Conservation (phyloP, 2,113 vertebrate genomes). For the Plecotus auritus region DNA sequence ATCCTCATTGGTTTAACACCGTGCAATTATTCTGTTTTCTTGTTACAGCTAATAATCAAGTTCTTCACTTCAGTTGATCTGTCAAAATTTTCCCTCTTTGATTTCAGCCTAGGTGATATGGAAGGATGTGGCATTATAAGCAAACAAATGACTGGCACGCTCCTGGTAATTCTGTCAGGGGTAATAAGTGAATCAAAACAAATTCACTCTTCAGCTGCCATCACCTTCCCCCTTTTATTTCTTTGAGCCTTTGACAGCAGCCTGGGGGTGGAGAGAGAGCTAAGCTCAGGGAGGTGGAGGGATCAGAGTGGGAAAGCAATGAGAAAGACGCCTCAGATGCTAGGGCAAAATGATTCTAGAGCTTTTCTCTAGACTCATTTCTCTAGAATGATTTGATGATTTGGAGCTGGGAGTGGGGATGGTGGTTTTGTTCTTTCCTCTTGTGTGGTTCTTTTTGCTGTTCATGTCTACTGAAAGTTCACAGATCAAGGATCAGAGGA, state of each 20-base stretch:
- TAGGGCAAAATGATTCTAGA: background rate
- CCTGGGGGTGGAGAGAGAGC: background rate
- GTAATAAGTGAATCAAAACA: background rate
- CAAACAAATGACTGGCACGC: conserved; percentile 31
- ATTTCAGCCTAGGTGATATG: background rate
- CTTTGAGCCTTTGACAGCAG: background rate
- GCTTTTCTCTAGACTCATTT: background rate
- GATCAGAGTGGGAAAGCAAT: background rate
- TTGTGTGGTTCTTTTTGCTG: background rate
- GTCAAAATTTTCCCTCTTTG: conserved; percentile 29
- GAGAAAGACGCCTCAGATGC: background rate
- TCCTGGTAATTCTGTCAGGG: background rate
- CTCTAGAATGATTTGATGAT: background rate
- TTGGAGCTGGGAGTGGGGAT: background rate
- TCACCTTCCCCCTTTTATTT: background rate
- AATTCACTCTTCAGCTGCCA: background rate
- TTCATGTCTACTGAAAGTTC: background rate
- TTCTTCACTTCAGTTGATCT: conserved; percentile 24
- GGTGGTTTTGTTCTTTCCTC: background rate
- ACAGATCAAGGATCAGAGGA: background rate
- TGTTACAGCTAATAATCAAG: conserved; percentile 40
- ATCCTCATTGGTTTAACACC: background rate
- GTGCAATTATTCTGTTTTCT: background rate
- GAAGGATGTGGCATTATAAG: background rate
- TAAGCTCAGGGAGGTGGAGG: background rate